Base-by-base conservation (phyloP, 2,113 vertebrate species). In the Phalacrocorax pelagicus region DNA sequence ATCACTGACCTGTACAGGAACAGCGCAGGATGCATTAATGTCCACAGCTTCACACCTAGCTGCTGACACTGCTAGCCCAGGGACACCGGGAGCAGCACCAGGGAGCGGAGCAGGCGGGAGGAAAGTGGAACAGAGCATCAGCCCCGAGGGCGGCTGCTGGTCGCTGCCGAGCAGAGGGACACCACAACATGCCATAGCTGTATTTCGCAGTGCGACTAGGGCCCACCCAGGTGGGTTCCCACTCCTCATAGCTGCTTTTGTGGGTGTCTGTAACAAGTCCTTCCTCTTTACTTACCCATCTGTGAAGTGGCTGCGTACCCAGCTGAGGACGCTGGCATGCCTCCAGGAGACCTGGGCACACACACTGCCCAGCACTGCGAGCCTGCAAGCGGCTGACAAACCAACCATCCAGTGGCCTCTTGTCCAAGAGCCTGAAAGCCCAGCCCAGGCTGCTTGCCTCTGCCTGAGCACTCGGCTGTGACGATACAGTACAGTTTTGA, bases 21-120 rank as follows among this genome's bases (percentile, higher is more conserved):
- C 46, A 71, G 59, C 6, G 1, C 32, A 20, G 67, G 55, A 6
- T 4, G 4, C 34, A 5, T 4, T 44, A 9, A 11, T 27, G 47
- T 11, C 84, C 59, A 30, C 46, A 62, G 71, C 63, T 32, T 47
- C 80, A 59, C 75, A 36, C 32, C 38, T 22, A 18, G 15, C 72
- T 91, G 75, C 75, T 88, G 79, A 15, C 63, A 9, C 47, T 47
- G 40, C 59, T 7, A 23, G 42, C 67, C 72, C 63, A 51, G 81
- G 91, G 47, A 66, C 91, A n/a, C 5, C 0, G 2, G 47, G 34
- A 52, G 1, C 3, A 3, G 69, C 59, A 4, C 49, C 6, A 49
- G 44, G 52, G 44, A 57, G 22, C 24, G 15, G 55, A 81, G 59
- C 52, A 62, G 54, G 42, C 3, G 0, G 10, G 18, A 26, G 51